Percentiles rank a stretch among this genome's conserved stretches.
phyloP scores from a whole-genome alignment of 2,113 vertebrate genomes.

The Dicentrarchus labrax region DNA sequence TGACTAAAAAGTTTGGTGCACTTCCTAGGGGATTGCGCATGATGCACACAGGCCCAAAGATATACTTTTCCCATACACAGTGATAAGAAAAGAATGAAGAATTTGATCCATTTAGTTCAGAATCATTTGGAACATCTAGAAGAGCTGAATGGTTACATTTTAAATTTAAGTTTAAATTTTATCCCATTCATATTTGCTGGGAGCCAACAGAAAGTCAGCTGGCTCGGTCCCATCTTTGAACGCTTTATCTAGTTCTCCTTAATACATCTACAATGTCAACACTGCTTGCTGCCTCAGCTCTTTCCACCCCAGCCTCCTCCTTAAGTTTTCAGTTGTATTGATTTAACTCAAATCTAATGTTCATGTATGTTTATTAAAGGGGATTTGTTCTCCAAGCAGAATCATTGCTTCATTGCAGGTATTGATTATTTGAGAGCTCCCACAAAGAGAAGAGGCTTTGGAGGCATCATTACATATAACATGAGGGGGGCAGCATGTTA shows the following conservation, averaged over 20 bases:
- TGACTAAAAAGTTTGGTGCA: too few species aligned
- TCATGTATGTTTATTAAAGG: neutral
- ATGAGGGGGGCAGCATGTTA: neutral
- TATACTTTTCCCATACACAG: too few species aligned
- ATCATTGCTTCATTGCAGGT: neutral
- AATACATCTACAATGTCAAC: neutral
- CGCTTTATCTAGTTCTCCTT: too few species aligned
- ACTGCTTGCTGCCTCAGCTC: neutral
- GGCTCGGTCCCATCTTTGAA: too few species aligned
- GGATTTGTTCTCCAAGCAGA: neutral
- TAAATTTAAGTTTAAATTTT: neutral
- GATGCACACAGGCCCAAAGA: too few species aligned
- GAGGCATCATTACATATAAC: constrained; percentile 2
- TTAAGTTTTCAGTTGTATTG: neutral
- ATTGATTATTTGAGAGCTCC: neutral
- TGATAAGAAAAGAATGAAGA: too few species aligned
- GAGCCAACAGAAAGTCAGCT: neutral
- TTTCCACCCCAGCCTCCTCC: neutral
- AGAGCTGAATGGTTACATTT: neutral
- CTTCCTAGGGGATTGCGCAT: too few species aligned
- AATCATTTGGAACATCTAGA: neutral
- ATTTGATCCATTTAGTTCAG: neutral
- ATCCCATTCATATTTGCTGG: neutral
- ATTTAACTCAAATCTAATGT: neutral
- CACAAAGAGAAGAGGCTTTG: neutral